phyloP scores from a whole-genome alignment of 2,113 vertebrate species.

The Upupa epops region DNA sequence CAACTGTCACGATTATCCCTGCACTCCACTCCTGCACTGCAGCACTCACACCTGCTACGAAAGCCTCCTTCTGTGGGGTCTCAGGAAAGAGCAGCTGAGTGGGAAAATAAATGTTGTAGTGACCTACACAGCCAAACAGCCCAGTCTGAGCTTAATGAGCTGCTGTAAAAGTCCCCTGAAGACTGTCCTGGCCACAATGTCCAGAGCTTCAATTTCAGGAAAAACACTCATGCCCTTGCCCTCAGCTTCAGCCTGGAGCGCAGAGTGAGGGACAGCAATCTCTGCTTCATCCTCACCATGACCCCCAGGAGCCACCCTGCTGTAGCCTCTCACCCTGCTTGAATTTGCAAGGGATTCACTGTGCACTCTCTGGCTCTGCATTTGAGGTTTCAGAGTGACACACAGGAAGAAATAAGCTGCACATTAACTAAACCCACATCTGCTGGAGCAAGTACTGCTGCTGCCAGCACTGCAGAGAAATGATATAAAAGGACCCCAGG shows the following conservation, averaged over 20 bases:
- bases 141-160: not conserved
- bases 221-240: not conserved
- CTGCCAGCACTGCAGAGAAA: conserved; percentile 32
- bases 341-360: not conserved
- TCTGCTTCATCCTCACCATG: not conserved
- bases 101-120: not conserved
- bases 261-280: not conserved
- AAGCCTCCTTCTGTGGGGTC: not conserved
- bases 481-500: not conserved
- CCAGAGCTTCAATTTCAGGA: not conserved
- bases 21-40: not conserved
- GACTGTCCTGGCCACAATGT: not conserved
- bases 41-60: not conserved
- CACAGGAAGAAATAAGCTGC: not conserved
- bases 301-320: not conserved
- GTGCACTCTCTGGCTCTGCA: not conserved
- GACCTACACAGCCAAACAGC: not conserved
- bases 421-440: conserved; percentile 51
- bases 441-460: conserved; percentile 33
- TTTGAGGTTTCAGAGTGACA: conserved; percentile 1
- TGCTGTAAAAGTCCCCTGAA: not conserved
- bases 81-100: not conserved
- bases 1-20: too few species aligned
- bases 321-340: not conserved
- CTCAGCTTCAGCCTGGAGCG: not conserved